Evolutionary conservation across 2,113 vertebrate genomes (phyloP), one percentile per base, ranked within the genome.

Genomic region (Mirounga angustirostris): DNA sequence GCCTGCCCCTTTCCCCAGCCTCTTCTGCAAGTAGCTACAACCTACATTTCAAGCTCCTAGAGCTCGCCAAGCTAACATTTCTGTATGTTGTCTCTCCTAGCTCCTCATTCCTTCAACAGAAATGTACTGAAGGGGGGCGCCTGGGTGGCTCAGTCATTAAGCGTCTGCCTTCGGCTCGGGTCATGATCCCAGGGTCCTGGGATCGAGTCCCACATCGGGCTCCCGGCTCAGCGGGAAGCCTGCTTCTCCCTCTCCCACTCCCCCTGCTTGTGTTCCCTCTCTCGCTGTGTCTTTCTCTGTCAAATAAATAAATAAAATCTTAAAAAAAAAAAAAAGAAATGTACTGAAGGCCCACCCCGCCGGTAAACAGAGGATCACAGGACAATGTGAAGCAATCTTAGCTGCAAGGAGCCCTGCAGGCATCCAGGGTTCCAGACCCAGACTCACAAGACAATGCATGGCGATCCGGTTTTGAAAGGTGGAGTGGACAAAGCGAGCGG

Each of bases 381-480:
- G 58, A 82, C 71, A 59, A n/a, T 36, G 40, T 52, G 56, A 95
- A 61, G 33, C 73, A 15, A 63, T 63, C 56, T 78, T 74, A 61
- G 50, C n/a, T 46, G 67, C 7, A 19, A 93, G 50, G 95, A 83
- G 30, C 26, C 52, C 16, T 28, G 26, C 40, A 12, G 7, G 24
- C 79, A 33, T 79, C 16, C 56, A 69, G 61, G 30, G 69, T 24
- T 33, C 14, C n/a, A 90, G 59, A 74, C 21, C 22, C 19, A 21
- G 67, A 98, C 89, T 96, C 95, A 96, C 92, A 94, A 80, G 83
- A 63, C 82, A 96, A 67, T 92, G 67, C 96, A 98, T 90, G 86
- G 58, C 78, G 83, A 18, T 52, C 46, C 33, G 6, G 54, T 97
- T 92, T 80, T 24, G 22, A 86, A 92, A 85, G 26, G 21, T 92